A percentile compares a stretch with the other conserved stretches of the same genome.
phyloP scores from a whole-genome alignment of 2,113 vertebrate genomes.

The Acanthochromis polyacanthus region DNA sequence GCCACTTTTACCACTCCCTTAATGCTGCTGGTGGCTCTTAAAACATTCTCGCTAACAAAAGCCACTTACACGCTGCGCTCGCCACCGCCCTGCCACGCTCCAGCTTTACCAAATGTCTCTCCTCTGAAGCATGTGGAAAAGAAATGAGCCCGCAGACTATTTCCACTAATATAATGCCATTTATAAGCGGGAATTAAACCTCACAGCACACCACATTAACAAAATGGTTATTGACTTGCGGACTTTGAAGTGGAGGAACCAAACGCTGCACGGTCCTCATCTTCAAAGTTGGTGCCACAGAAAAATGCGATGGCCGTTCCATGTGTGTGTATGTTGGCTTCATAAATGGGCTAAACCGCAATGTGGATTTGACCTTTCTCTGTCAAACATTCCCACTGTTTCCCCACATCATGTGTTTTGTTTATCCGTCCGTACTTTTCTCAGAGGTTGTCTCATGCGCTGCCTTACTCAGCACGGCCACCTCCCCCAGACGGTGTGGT shows the following conservation, averaged over 20 bases:
- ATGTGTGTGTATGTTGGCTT: slow-evolving; percentile 27
- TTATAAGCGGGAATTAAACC: slow-evolving; percentile 71
- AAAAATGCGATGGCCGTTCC: slow-evolving; percentile 47
- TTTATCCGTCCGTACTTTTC: slow-evolving; percentile 50
- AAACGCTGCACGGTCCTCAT: slow-evolving; percentile 17
- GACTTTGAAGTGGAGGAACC: slow-evolving; percentile 58
- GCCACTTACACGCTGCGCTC: slow-evolving; percentile 51
- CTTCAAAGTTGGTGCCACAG: slow-evolving; percentile 58
- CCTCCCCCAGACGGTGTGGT: slow-evolving; percentile 55
- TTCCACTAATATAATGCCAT: slow-evolving; percentile 64
- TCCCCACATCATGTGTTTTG: slow-evolving; percentile 32
- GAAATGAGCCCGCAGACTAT: slow-evolving; percentile 49
- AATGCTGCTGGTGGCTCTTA: slow-evolving; percentile 65
- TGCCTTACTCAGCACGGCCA: slow-evolving; percentile 55
- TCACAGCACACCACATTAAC: slow-evolving; percentile 43
- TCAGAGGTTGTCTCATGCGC: slow-evolving; percentile 26
- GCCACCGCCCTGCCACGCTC: slow-evolving; percentile 11
- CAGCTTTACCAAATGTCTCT: slow-evolving; percentile 55
- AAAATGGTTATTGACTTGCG: slow-evolving; percentile 50
- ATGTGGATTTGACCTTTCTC: slow-evolving; percentile 45
- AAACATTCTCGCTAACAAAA: slow-evolving; percentile 69
- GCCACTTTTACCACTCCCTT: slow-evolving; percentile 72
- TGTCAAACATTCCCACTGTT: slow-evolving; percentile 36
- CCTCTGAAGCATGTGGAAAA: slow-evolving; percentile 43
- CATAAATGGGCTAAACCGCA: slow-evolving; percentile 49